Conservation (phyloP, 2,113 vertebrate species). For the Speoplatyrhinus poulsoni region DNA sequence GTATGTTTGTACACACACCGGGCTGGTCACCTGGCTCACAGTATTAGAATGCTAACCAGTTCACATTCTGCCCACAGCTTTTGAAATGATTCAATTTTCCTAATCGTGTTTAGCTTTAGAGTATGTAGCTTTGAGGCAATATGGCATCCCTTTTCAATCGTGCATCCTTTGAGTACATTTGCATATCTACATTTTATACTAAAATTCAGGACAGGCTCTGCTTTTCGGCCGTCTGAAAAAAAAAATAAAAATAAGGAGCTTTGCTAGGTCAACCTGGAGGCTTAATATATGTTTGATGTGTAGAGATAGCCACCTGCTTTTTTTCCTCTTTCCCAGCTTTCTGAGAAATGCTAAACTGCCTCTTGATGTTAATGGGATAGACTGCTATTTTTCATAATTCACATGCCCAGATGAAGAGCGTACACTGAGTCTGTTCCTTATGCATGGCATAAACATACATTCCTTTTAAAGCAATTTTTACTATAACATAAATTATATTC, state of each 20-base stretch:
- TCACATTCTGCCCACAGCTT: conserved; percentile 82
- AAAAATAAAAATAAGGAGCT: conserved; percentile 51
- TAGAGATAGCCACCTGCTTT: conserved; percentile 72
- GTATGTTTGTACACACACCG: conserved; percentile 67
- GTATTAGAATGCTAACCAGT: conserved; percentile 79
- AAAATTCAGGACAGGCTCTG: conserved; percentile 72
- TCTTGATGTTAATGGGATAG: conserved; percentile 73
- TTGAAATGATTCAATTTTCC: conserved; percentile 83
- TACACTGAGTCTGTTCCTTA: conserved; percentile 58
- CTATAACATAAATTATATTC: conserved; percentile 20
- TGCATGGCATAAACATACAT: conserved; percentile 25
- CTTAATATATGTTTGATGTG: conserved; percentile 80
- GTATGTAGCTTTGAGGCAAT: conserved; percentile 81
- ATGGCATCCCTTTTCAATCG: conserved; percentile 77
- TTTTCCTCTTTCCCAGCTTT: conserved; percentile 55
- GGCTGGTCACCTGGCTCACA: conserved; percentile 73
- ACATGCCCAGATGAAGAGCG: conserved; percentile 60
- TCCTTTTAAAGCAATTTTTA: not conserved
- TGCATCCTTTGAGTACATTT: conserved; percentile 77
- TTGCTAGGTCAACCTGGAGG: conserved; percentile 70
- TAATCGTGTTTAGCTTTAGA: conserved; percentile 85
- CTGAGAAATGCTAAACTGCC: conserved; percentile 63
- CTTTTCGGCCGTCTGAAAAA: conserved; percentile 68
- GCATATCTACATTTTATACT: conserved; percentile 75
- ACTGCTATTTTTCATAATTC: conserved; percentile 58